Evolutionary conservation across 1,140 invertebrate species (phyloP), one percentile per base, ranked within the genome.

Genomic region (Drosophila suzukii): DNA sequence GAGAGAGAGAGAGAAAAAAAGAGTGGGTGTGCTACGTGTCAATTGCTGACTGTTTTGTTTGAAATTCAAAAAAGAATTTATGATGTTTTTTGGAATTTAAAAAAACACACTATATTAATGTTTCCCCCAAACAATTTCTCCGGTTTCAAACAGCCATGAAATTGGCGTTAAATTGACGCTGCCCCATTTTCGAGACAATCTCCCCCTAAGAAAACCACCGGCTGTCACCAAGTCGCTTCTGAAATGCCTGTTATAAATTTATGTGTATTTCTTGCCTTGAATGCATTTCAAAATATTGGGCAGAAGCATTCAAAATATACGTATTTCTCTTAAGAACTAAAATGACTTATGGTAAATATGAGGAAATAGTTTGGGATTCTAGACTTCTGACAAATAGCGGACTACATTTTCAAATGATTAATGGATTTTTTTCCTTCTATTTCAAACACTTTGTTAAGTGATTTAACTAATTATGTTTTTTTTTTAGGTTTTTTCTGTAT

Each of bases 241-340:
- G 73, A 79, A 62, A 63, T 41, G 49, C 43, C 50, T 57, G 46
- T 44, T 79, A 83, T 68, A 60, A 82, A 83, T 86, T 80, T 57
- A 82, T 72, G 65, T 65, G 66, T 78, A 78, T 88, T 75, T 82
- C 83, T 88, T 78, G 75, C 46, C 72, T 72, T 60, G 32, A 47
- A 71, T 57, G 65, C 51, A 71, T 71, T 73, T 73, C 47, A 53
- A 54, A 75, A 71, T 56, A 71, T 71, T 58, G 43, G 50, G 44
- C 34, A 49, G 20, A 30, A 57, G 36, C 65, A 49, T 57, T 27
- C 1, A 71, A 71, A 41, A 41, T 50, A 71, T 43, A 71, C 20
- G 12, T 68, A 68, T 41, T 51, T 66, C 58, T 43, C 53, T 58
- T 36, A 50, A 13, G 50, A 56, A 34, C n/a, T 47, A 71, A 55